Percentiles rank a stretch among this genome's conserved stretches.
Conservation (phyloP, 1,140 invertebrate genomes). For the Eurytemora carolleeae region DNA sequence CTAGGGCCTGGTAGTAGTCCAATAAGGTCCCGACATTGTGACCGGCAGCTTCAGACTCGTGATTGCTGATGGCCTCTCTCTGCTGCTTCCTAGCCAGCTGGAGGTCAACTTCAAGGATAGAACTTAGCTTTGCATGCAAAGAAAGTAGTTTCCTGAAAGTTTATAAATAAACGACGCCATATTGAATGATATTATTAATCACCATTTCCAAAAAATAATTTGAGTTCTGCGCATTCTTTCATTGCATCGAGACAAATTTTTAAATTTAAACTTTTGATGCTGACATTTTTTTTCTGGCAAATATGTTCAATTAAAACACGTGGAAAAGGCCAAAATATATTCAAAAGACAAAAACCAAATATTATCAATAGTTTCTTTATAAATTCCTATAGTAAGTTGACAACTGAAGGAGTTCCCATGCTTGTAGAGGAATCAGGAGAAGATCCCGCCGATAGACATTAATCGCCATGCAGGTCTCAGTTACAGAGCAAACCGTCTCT, state of each 20-base stretch:
- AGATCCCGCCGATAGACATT: slow-evolving; percentile 34
- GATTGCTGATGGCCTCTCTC: slow-evolving; percentile 74
- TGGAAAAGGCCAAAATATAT: too few species aligned
- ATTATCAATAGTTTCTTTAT: too few species aligned
- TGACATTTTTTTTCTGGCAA: too few species aligned
- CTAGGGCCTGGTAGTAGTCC: slow-evolving; percentile 56
- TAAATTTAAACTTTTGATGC: too few species aligned
- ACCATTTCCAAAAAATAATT: too few species aligned
- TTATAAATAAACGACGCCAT: too few species aligned
- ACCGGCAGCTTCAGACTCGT: slow-evolving; percentile 61
- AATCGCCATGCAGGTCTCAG: slow-evolving; percentile 23
- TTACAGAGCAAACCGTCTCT: slow-evolving; percentile 70
- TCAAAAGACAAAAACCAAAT: too few species aligned
- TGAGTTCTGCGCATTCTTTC: too few species aligned
- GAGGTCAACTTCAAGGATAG: slow-evolving; percentile 74
- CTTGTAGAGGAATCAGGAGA: slow-evolving; percentile 51
- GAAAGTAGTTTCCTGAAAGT: slow-evolving; percentile 62
- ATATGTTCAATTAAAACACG: too few species aligned
- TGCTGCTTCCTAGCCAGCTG: slow-evolving; percentile 74
- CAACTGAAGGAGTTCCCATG: slow-evolving; percentile 60
- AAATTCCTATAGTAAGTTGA: slow-evolving; percentile 14
- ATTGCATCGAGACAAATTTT: too few species aligned
- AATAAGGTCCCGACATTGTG: slow-evolving; percentile 57
- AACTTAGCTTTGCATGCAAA: slow-evolving; percentile 70
- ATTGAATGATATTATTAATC: too few species aligned